Evolutionary conservation across 2,113 vertebrate species (phyloP), one percentile per base, ranked within the genome.

Genomic region (Cacatua alba): DNA sequence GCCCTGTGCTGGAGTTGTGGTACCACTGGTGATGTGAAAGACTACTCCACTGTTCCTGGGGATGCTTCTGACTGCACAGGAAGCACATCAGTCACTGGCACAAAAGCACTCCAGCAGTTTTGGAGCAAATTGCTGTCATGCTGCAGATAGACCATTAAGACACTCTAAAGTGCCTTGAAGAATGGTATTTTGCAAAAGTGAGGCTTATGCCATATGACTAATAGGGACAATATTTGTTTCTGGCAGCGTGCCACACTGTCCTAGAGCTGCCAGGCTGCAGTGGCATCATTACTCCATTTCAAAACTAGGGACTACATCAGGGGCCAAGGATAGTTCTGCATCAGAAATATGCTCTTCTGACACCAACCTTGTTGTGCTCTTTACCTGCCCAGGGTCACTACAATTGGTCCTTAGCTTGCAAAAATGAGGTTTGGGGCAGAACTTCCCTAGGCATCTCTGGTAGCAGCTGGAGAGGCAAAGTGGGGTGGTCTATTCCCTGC

Each of bases 71-170:
- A 29, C 26, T 89, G 55, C 35, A 33, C 0, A 6, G 87, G 75
- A 92, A 91, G 75, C 82, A 43, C 64, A 74, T 92, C 75, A 80
- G 64, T 93, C 90, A 74, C 46, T 33, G 76, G 48, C 82, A 92
- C 60, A 83, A 78, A 86, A 82, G 57, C n/a, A 41, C 57, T 91
- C 67, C 65, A 81, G 49, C 86, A 76, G 91, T 60, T 92, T 64
- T 31, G 31, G 37, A 87, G 59, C 0, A 25, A 87, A 94, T 80
- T 72, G 74, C 83, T 95, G 87, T 90, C 82, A 77, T 48, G 78
- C 67, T 85, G 92, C 74, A 72, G 90, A 80, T 84, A 65, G 78
- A 76, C 78, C n/a, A 76, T 84, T 87, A 79, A 82, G 84, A 41
- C 41, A 57, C 41, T 48, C 37, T 63, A 19, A 79, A 95, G 63